A percentile compares a stretch with the other conserved stretches of the same genome.
phyloP scores from a whole-genome alignment of 2,797 vertebrate genomes.

The Danio kyathit region DNA sequence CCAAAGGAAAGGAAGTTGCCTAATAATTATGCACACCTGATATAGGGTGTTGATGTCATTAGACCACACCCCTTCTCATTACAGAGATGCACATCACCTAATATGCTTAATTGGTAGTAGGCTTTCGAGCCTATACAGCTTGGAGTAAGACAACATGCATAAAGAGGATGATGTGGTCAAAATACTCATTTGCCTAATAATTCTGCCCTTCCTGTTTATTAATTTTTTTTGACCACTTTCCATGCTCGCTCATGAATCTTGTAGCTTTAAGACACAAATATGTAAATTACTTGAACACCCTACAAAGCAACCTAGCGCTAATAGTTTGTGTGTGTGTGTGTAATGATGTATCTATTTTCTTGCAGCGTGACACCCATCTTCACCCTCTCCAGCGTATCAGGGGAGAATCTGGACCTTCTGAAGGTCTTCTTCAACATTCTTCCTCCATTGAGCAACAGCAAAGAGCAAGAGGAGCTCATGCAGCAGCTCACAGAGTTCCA shows the following conservation, averaged over 20 bases:
- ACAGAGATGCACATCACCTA: too few species aligned
- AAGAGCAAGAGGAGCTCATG: slow-evolving; percentile 98
- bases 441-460: slow-evolving; percentile 97
- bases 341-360: slow-evolving; percentile 19
- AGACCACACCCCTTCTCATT: too few species aligned
- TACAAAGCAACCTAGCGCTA: neutral
- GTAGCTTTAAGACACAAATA: slow-evolving; percentile 1
- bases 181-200: too few species aligned
- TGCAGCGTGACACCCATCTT: slow-evolving; percentile 95
- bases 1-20: too few species aligned
- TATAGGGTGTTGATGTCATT: too few species aligned
- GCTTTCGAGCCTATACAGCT: too few species aligned
- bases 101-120: too few species aligned
- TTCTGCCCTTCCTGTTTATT: too few species aligned
- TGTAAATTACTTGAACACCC: neutral
- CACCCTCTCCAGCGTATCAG: slow-evolving; percentile 94
- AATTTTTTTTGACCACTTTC: neutral
- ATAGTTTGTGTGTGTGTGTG: neutral
- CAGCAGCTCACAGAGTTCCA: slow-evolving; percentile 98
- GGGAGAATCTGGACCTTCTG: slow-evolving; percentile 93
- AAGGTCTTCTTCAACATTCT: slow-evolving; percentile 98
- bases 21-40: too few species aligned
- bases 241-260: too few species aligned
- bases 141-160: too few species aligned
- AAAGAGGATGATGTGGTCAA: too few species aligned